These are phyloP conservation scores for Microtus oregoni DNA, from an alignment of 2,113 vertebrate species.

Conservation along the genomic window DNA sequence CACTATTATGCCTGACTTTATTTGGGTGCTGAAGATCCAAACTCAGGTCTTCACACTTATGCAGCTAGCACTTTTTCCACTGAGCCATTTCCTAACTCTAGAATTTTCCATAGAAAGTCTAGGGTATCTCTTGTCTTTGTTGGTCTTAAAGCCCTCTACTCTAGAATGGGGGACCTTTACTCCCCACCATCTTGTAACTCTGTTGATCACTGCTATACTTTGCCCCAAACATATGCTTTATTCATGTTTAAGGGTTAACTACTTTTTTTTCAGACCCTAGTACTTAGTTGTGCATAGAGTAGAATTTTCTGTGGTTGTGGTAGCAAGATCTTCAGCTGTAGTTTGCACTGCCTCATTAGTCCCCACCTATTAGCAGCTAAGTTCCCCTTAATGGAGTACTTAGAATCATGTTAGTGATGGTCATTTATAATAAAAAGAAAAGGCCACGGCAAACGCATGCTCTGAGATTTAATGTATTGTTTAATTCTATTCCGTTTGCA, in stretches of 20 bases:
- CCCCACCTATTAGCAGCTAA: constrained; percentile 62
- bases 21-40: neutral
- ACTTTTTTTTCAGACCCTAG: neutral
- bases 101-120: neutral
- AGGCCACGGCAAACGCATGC: constrained; percentile 26
- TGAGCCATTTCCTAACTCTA: too few relatives aligned
- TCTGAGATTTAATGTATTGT: constrained; percentile 53
- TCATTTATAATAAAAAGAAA: constrained; percentile 65
- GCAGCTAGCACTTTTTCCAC: neutral
- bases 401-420: constrained; percentile 58
- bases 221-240: neutral
- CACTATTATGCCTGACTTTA: neutral
- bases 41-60: neutral
- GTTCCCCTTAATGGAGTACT: constrained; percentile 68
- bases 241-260: neutral
- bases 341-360: constrained; percentile 62
- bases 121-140: neutral
- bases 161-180: neutral
- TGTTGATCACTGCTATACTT: neutral
- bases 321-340: constrained; percentile 52
- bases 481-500: constrained; percentile 61
- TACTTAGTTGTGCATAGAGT: neutral
- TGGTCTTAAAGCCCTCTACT: neutral
- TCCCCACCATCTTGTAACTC: neutral
- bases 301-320: constrained; percentile 48